Percentiles rank a stretch among this genome's conserved stretches.
Evolutionary conservation across 1,140 invertebrate species (phyloP).

Genomic region (Drosophila chauvacae): DNA sequence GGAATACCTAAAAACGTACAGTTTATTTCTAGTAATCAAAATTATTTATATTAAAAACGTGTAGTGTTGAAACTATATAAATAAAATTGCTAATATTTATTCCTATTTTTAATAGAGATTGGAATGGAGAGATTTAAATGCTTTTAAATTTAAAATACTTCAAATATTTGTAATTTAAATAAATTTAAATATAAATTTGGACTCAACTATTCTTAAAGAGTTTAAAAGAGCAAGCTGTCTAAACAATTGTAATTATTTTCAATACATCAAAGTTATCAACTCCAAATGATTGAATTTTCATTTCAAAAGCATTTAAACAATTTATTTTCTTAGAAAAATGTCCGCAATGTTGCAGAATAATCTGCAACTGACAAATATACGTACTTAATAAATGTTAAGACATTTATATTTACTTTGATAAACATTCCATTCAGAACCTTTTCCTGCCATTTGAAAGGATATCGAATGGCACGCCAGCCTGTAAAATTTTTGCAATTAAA

Average conservation of each 20-base stretch:
- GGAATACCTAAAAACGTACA: not conserved
- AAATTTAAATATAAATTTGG: not conserved
- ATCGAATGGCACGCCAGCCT: not conserved
- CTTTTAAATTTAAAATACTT: too few relatives aligned
- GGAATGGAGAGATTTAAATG: too few relatives aligned
- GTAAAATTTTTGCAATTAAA: slow-evolving; percentile 13
- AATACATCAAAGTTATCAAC: not conserved
- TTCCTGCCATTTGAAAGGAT: not conserved
- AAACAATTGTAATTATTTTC: not conserved
- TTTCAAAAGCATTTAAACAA: not conserved
- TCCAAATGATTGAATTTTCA: not conserved
- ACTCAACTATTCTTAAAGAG: not conserved
- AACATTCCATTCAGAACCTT: not conserved
- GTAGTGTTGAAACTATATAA: too few relatives aligned
- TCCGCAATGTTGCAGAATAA: not conserved
- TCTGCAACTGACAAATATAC: not conserved
- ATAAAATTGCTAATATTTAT: too few relatives aligned
- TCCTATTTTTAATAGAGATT: too few relatives aligned
- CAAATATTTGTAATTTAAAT: too few relatives aligned
- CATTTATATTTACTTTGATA: not conserved
- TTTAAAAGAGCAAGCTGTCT: not conserved
- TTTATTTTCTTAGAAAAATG: not conserved
- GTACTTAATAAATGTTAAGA: not conserved
- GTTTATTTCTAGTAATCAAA: too few relatives aligned
- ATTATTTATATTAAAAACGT: too few relatives aligned